Percentiles rank a stretch among this genome's conserved stretches.
Conservation (phyloP, 2,113 vertebrate species). For the Tinamus guttatus region DNA sequence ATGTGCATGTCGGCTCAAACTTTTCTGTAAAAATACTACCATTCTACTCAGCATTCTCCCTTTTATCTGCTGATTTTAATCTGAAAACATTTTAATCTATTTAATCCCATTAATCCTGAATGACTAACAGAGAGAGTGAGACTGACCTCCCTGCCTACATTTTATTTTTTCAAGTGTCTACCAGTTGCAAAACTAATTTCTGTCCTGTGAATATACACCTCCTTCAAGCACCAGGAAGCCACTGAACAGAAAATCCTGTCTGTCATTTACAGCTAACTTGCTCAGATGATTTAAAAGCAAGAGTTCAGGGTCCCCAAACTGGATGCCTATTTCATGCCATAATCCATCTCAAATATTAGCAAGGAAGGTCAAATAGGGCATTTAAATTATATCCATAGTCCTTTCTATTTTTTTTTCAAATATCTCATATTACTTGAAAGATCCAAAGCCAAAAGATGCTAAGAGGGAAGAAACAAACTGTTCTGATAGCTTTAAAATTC, state of each 20-base stretch:
- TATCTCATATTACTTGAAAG: neutral
- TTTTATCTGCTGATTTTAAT: neutral
- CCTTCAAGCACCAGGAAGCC: neutral
- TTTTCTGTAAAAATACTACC: too few relatives aligned
- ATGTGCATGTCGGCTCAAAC: too few relatives aligned
- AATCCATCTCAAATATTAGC: fast-evolving
- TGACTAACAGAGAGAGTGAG: neutral
- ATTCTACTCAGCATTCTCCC: neutral
- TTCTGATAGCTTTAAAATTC: neutral
- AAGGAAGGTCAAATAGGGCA: neutral
- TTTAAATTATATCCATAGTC: neutral
- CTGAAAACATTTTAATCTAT: neutral
- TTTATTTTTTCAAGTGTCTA: neutral
- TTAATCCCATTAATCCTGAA: neutral
- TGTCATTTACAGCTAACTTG: neutral
- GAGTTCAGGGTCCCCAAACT: neutral
- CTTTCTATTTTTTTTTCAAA: neutral
- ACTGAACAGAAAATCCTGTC: neutral
- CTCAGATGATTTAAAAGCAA: neutral
- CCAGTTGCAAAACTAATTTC: neutral
- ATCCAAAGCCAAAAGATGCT: neutral
- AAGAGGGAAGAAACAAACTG: neutral
- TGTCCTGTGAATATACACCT: neutral
- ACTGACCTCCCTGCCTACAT: neutral
- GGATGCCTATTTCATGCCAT: neutral